These are phyloP conservation scores for Crossaster papposus DNA, from an alignment of 53 echinoderm and acorn worm genomes.

Conservation along the genomic window DNA sequence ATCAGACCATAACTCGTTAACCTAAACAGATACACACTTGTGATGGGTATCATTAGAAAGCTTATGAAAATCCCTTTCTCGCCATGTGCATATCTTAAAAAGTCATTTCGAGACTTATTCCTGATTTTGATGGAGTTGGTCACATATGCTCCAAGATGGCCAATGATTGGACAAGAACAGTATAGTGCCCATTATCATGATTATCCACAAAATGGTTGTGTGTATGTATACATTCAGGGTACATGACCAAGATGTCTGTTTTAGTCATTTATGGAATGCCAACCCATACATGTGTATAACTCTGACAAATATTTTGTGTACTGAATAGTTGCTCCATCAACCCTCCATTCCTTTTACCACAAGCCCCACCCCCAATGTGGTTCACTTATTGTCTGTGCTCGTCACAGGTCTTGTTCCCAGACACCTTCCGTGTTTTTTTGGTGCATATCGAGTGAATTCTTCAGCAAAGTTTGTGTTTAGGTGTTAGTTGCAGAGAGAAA, in stretches of 20 bases:
- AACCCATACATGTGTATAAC: not conserved
- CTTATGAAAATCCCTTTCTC: too few species aligned
- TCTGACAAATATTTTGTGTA: not conserved
- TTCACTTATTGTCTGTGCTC: not conserved
- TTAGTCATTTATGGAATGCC: not conserved
- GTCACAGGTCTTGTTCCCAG: not conserved
- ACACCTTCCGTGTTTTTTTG: not conserved
- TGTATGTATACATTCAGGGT: not conserved
- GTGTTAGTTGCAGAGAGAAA: too few species aligned
- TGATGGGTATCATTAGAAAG: too few species aligned
- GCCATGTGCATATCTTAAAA: too few species aligned
- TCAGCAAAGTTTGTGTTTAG: too few species aligned
- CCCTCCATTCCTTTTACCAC: not conserved
- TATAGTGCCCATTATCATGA: not conserved
- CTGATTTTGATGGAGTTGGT: too few species aligned
- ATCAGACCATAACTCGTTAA: too few species aligned
- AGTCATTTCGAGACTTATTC: too few species aligned
- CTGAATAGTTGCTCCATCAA: not conserved
- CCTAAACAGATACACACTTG: too few species aligned
- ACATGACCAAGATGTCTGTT: not conserved
- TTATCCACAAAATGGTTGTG: not conserved
- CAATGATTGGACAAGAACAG: not conserved
- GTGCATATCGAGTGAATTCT: not conserved
- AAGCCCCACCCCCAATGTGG: conserved; percentile 2
- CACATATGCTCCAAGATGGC: too few species aligned